phyloP scores from a whole-genome alignment of 1,140 invertebrate genomes.

The Dinoponera quadriceps region DNA sequence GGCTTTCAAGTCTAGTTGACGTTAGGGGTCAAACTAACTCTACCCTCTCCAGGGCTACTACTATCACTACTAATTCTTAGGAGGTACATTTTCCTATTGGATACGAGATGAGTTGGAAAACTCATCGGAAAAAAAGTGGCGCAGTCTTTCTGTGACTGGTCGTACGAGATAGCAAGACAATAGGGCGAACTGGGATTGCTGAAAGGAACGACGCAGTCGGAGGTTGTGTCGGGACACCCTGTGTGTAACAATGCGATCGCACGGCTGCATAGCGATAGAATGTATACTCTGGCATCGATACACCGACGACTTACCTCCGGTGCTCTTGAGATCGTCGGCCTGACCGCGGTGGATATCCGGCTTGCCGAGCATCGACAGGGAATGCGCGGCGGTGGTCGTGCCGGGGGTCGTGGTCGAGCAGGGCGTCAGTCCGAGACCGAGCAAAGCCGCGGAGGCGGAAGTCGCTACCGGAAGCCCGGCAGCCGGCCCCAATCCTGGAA shows the following conservation, averaged over 20 bases:
- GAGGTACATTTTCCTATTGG: no score
- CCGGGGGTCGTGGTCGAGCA: constrained; percentile 86
- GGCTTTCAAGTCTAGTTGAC: no score
- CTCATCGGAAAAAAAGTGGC: no score
- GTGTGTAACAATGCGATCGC: background rate
- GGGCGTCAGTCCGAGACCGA: constrained; percentile 86
- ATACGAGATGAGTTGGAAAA: no score
- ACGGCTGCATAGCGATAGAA: background rate
- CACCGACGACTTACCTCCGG: constrained; percentile 87
- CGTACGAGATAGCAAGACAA: no score
- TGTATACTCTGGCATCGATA: background rate
- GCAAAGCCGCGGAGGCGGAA: constrained; percentile 82
- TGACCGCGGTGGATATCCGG: constrained; percentile 89
- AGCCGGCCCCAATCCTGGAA: constrained; percentile 82
- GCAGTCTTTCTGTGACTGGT: no score
- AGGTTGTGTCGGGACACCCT: no score
- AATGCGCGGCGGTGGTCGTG: constrained; percentile 84
- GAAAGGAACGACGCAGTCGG: background rate
- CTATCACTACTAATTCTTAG: no score
- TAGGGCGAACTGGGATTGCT: background rate
- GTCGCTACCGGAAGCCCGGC: constrained; percentile 83
- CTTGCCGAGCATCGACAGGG: constrained; percentile 89
- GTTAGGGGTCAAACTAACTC: no score
- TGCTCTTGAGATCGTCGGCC: constrained; percentile 88
- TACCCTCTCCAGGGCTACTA: no score